Base-by-base conservation (phyloP, 1,140 invertebrate genomes). In the Dreissena polymorpha region DNA sequence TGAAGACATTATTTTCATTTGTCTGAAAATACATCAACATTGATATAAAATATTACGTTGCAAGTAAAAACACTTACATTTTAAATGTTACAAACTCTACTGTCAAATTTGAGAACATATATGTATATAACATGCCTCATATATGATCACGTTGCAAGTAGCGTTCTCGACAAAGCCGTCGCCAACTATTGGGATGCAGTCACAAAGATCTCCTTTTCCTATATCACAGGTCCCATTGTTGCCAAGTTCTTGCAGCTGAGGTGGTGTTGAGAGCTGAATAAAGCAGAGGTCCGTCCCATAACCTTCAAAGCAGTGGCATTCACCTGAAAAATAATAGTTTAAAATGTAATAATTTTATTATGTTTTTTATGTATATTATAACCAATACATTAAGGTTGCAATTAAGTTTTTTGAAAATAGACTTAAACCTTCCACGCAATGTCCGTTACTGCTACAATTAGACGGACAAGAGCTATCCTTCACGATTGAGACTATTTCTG, bases 211-310 rank as follows among this genome's bases (percentile, higher is more conserved):
- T 23, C 25, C 53, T 13, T 21, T 39, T 18, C 63, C 64, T 18
- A 57, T 21, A 39, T 79, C 67, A 79, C 76, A 79, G 49, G 68
- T 21, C 18, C 68, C 76, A n/a, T 63, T 25, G 50, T 71, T 67
- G 10, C 49, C 65, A 13, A 39, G 49, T 68, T 69, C 65, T 39
- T 70, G 21, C 12, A 79, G 18, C 13, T n/a, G 25, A 55, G 68
- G 65, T 14, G 16, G 16, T 21, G 6, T 18, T 13, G 65, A 49
- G 10, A 79, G 50, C 23, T 53, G 27, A n/a, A 79, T 70, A 6
- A 79, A 53, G 16, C 76, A 79, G 16, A 79, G 51, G 49, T 79
- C 76, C 27, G 65, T 79, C 23, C 29, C 67, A 70, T 70, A 79
- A 6, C 67, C 76, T 2, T 53, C 25, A 55, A 50, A 25, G 27